Base-by-base conservation (phyloP, 2,888 invertebrate genomes). In the Clostera curtula region DNA sequence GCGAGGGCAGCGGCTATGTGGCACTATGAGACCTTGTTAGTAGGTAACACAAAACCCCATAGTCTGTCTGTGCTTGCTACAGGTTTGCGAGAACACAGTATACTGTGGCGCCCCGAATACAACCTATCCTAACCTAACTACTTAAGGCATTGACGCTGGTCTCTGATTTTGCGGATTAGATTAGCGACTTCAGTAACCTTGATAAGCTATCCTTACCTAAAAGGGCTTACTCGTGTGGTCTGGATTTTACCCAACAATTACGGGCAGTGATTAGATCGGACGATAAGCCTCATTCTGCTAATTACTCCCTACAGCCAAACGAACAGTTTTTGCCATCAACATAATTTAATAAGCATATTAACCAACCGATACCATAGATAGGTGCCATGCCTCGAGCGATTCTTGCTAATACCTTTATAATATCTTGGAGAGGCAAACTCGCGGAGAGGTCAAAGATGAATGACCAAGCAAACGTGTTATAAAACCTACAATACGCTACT, bases 291-390 rank as follows among this genome's bases (percentile, higher is more conserved):
- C 73, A 75, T 75, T 77, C 72, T 52, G 67, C 75, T 83, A 83
- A 83, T 82, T 83, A 82, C 82, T 83, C 82, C 83, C 83, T 82
- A 74, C 77, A 83, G 83, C 83, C 68, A 83, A 76, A 77, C 61
- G 66, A 62, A 57, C 61, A 55, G 66, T 73, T 82, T 79, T 82
- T 77, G 76, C 83, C 66, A 69, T 76, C 74, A 70, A 80, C 67
- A 69, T 74, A 76, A 79, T 77, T 76, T 82, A 79, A 83, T 83
- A 82, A 80, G 71, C 70, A 72, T 73, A 80, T 80, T 82, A 80
- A 75, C 64, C 70, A 57, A 54, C 63, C 69, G 79, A 82, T 79
- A 67, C 68, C 62, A 63, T 67, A 72, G 82, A 82, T 80, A 80
- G 62, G 66, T 59, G 49, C 49, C 36, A 31, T 40, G 69, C 79